These are phyloP conservation scores for Hypotaenidia okinawae DNA, from an alignment of 2,797 vertebrate genomes.

Conservation along the genomic window DNA sequence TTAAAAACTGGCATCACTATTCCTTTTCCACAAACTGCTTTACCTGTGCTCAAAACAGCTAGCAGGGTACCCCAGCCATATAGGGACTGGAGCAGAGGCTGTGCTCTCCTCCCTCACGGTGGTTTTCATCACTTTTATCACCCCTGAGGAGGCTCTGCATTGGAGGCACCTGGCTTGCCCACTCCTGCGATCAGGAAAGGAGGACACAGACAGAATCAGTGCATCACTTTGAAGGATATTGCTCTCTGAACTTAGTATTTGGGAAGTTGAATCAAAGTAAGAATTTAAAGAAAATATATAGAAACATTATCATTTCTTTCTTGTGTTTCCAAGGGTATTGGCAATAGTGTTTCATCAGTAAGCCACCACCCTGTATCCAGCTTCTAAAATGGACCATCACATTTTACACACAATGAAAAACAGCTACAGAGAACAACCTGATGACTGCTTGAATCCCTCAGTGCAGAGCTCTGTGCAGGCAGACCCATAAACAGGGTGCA, in stretches of 20 bases:
- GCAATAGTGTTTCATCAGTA: background rate
- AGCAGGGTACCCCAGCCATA: background rate
- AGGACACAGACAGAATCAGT: background rate
- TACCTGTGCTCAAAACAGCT: background rate
- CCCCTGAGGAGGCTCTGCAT: background rate
- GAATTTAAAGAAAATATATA: background rate
- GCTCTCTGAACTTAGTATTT: background rate
- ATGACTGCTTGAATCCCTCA: background rate
- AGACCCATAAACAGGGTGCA: background rate
- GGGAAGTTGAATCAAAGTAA: background rate
- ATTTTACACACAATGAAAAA: background rate
- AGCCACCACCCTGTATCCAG: background rate
- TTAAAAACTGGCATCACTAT: background rate
- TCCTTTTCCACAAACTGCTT: background rate
- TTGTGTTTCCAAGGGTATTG: background rate
- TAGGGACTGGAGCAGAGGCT: background rate
- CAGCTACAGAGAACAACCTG: background rate
- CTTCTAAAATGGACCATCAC: background rate
- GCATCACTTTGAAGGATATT: background rate
- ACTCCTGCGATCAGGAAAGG: fast-evolving
- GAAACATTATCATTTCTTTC: background rate
- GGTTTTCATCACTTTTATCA: background rate
- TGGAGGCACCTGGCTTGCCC: background rate
- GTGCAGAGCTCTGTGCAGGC: background rate
- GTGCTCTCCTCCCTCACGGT: background rate